These are phyloP conservation scores for Falco concolor DNA, from an alignment of 2,797 vertebrate genomes.

Conservation along the genomic window DNA sequence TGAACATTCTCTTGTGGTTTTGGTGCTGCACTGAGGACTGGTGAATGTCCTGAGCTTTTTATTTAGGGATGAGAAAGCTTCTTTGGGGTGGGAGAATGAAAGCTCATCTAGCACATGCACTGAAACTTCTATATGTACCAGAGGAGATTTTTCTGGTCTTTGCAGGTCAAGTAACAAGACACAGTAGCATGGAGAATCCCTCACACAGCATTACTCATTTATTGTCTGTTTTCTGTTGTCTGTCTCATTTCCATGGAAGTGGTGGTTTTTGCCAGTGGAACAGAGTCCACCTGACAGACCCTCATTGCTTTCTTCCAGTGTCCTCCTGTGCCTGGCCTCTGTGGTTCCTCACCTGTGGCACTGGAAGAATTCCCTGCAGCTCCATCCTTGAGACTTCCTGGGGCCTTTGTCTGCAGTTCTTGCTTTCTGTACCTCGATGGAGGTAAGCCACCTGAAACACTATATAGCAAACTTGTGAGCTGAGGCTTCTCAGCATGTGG, in stretches of 20 bases:
- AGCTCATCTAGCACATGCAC: not conserved
- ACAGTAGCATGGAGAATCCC: not conserved
- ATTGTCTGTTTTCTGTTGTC: too few species aligned
- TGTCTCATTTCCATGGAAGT: not conserved
- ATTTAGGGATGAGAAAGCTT: not conserved
- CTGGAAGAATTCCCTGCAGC: not conserved
- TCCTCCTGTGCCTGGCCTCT: not conserved
- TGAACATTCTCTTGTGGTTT: not conserved
- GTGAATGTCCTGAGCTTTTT: not conserved
- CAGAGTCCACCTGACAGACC: not conserved
- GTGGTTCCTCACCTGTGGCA: not conserved
- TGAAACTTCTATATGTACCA: not conserved
- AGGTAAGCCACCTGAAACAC: not conserved
- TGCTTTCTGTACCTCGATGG: not conserved
- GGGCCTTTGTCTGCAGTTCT: not conserved
- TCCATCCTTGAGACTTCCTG: not conserved
- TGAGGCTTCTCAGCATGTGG: not conserved
- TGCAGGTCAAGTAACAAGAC: not conserved
- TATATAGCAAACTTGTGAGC: not conserved
- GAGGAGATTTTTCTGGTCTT: not conserved
- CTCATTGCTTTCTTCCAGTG: not conserved
- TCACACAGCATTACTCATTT: not conserved
- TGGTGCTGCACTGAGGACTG: not conserved
- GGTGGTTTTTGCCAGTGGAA: not conserved
- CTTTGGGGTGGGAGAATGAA: not conserved